phyloP scores from a whole-genome alignment of 2,888 invertebrate genomes.

The Colostygia pectinataria region DNA sequence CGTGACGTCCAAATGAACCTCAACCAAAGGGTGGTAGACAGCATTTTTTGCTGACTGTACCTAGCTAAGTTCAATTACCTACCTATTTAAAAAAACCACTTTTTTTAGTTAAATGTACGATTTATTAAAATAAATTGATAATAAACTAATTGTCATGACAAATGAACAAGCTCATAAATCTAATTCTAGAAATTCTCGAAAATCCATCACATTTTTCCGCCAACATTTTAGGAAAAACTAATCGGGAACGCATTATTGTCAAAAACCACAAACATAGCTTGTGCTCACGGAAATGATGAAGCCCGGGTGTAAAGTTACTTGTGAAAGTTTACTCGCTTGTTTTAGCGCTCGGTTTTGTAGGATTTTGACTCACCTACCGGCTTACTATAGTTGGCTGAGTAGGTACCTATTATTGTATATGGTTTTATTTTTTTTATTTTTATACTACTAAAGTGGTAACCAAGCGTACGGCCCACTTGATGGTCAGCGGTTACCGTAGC shows the following conservation, averaged over 20 bases:
- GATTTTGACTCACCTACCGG: slow-evolving; percentile 6
- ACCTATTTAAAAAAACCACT: no score
- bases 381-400: slow-evolving; percentile 6
- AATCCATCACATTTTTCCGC: slow-evolving; percentile 14
- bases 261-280: slow-evolving; percentile 26
- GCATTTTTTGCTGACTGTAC: no score
- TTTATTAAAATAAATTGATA: no score
- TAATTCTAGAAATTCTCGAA: slow-evolving; percentile 17
- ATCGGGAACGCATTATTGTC: slow-evolving; percentile 24
- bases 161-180: slow-evolving; percentile 3
- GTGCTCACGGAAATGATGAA: slow-evolving; percentile 27
- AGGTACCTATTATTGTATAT: neutral
- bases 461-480: no score
- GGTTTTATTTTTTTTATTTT: no score
- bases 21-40: no score
- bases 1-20: no score
- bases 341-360: slow-evolving; percentile 15
- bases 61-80: no score
- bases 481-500: no score
- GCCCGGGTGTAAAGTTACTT: slow-evolving; percentile 23
- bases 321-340: slow-evolving; percentile 16
- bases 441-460: no score
- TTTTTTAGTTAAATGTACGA: no score
- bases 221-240: slow-evolving; percentile 15
- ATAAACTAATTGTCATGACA: slow-evolving; percentile 6